Conservation (phyloP, 2,797 vertebrate genomes). For the Scolopax bukidnonensis region DNA sequence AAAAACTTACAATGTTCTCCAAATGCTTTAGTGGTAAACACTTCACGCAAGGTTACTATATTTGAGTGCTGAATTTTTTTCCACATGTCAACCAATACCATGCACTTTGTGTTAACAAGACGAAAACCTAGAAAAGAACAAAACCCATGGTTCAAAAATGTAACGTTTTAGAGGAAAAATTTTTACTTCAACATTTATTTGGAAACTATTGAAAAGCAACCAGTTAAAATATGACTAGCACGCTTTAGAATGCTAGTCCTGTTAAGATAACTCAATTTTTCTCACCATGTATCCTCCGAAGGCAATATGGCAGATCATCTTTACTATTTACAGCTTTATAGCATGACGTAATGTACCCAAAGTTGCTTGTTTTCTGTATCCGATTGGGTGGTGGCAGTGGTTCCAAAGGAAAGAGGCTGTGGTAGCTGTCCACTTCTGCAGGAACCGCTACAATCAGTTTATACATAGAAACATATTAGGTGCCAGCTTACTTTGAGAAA, state of each 20-base stretch:
- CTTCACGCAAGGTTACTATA: conserved; percentile 95
- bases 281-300: conserved; percentile 98
- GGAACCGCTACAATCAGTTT: conserved; percentile 87
- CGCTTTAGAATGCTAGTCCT: background rate
- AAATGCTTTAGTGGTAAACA: conserved; percentile 99
- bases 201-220: background rate
- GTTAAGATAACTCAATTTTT: background rate
- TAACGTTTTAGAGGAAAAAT: background rate
- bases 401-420: conserved; percentile 97
- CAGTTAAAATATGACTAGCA: background rate
- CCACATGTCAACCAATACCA: conserved; percentile 99
- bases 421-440: conserved; percentile 97
- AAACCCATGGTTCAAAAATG: background rate
- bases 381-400: conserved; percentile 94
- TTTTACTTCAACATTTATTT: background rate
- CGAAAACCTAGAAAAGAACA: conserved; percentile 86
- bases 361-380: conserved; percentile 99
- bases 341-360: conserved; percentile 98
- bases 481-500: background rate
- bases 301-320: conserved; percentile 98
- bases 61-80: conserved; percentile 99
- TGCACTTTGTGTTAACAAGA: conserved; percentile 98
- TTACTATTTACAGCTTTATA: conserved; percentile 99
- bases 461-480: conserved; percentile 26
- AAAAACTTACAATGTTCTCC: conserved; percentile 94